A percentile compares a stretch with the other conserved stretches of the same genome.
These are phyloP conservation scores for Phaonia tiefii DNA, from an alignment of 2,888 invertebrate species.

Conservation along the genomic window DNA sequence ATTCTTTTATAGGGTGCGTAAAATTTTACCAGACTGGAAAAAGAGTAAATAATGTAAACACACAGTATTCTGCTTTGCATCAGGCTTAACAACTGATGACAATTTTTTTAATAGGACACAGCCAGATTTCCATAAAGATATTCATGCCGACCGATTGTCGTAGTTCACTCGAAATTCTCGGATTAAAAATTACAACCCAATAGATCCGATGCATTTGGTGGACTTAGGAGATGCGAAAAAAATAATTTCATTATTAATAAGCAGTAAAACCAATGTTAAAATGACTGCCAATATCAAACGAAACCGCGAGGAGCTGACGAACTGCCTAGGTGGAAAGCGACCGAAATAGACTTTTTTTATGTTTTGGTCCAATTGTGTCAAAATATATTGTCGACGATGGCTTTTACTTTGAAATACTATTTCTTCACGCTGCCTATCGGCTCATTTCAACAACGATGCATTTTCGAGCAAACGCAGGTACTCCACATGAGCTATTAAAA, in stretches of 20 bases:
- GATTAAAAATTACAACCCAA: constrained; percentile 7
- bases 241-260: background rate
- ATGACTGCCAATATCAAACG: constrained; percentile 14
- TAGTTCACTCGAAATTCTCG: too few relatives aligned
- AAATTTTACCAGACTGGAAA: background rate
- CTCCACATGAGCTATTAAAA: background rate
- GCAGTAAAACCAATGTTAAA: background rate
- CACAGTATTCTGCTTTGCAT: constrained; percentile 4
- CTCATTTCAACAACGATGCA: constrained; percentile 26
- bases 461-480: constrained; percentile 13
- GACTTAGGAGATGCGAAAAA: constrained; percentile 19
- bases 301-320: constrained; percentile 15
- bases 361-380: constrained; percentile 1
- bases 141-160: too few relatives aligned
- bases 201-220: constrained; percentile 10
- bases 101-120: background rate
- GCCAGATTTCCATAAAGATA: too few relatives aligned
- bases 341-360: constrained; percentile 17
- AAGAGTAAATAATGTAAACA: background rate
- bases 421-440: constrained; percentile 39
- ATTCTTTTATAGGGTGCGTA: constrained; percentile 4
- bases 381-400: constrained; percentile 31
- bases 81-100: background rate
- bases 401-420: too few relatives aligned
- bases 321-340: constrained; percentile 33